Conservation (phyloP, 2,888 invertebrate species). For the Nephrotoma guestfalica region DNA sequence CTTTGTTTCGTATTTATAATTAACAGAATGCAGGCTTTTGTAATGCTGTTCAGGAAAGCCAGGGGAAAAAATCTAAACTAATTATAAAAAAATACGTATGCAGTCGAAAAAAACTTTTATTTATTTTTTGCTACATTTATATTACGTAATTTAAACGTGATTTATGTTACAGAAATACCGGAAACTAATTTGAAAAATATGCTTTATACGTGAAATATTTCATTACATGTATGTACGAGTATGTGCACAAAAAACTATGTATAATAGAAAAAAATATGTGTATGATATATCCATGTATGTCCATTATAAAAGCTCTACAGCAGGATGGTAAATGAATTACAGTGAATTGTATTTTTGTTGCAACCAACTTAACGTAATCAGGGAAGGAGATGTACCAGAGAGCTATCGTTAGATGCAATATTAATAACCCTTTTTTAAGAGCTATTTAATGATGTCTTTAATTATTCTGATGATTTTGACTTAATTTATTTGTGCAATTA, state of each 20-base stretch:
- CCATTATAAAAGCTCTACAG: background rate
- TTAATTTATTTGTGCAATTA: background rate
- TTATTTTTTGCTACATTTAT: background rate
- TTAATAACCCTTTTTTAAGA: background rate
- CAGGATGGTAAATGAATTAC: background rate
- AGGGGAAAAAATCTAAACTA: background rate
- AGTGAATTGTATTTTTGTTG: background rate
- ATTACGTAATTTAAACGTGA: background rate
- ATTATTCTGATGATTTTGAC: background rate
- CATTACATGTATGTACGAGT: background rate
- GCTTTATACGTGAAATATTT: background rate
- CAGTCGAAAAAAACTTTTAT: background rate
- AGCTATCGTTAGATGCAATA: background rate
- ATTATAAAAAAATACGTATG: background rate
- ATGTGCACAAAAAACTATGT: background rate
- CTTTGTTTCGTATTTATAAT: background rate
- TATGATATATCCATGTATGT: background rate
- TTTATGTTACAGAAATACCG: background rate
- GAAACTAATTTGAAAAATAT: background rate
- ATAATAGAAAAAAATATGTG: background rate
- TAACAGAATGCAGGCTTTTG: background rate
- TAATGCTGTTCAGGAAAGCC: background rate
- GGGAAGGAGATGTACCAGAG: background rate
- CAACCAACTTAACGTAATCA: background rate
- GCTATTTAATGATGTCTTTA: background rate